These are phyloP conservation scores for Sphaerophoria rueppellii DNA, from an alignment of 2,888 invertebrate species.

Conservation along the genomic window DNA sequence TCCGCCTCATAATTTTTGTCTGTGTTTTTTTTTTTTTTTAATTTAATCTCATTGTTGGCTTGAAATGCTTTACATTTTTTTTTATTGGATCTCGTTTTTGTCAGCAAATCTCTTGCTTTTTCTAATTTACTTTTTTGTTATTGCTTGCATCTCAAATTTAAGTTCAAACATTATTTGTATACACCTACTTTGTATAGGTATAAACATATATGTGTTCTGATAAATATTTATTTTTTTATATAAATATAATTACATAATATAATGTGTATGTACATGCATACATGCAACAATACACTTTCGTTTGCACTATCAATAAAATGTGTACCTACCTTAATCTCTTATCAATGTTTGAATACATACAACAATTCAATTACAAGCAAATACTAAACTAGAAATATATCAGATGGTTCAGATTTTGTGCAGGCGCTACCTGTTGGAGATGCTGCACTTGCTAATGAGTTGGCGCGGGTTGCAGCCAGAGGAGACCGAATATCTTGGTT, in stretches of 20 bases:
- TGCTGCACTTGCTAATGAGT: constrained; percentile 87
- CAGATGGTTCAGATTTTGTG: constrained; percentile 84
- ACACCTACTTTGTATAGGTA: no score
- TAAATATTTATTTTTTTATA: no score
- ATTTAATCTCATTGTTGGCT: no score
- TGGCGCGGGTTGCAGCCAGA: constrained; percentile 87
- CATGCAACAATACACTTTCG: not conserved
- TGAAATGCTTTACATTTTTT: no score
- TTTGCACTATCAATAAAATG: constrained; percentile 9
- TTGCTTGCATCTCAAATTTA: no score
- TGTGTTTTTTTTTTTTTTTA: no score
- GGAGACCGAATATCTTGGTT: constrained; percentile 87
- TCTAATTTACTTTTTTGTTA: no score
- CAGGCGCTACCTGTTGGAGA: constrained; percentile 89
- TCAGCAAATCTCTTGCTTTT: no score
- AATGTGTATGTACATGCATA: constrained; percentile 34
- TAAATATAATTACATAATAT: constrained; percentile 32
- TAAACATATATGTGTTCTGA: no score
- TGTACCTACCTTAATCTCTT: constrained; percentile 1
- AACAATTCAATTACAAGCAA: constrained; percentile 46
- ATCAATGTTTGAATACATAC: constrained; percentile 41
- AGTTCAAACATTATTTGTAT: no score
- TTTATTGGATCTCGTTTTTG: no score
- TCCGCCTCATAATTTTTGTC: no score
- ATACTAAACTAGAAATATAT: constrained; percentile 81